Conservation (phyloP, 2,797 vertebrate genomes). For the Enteromius trimaculatus region DNA sequence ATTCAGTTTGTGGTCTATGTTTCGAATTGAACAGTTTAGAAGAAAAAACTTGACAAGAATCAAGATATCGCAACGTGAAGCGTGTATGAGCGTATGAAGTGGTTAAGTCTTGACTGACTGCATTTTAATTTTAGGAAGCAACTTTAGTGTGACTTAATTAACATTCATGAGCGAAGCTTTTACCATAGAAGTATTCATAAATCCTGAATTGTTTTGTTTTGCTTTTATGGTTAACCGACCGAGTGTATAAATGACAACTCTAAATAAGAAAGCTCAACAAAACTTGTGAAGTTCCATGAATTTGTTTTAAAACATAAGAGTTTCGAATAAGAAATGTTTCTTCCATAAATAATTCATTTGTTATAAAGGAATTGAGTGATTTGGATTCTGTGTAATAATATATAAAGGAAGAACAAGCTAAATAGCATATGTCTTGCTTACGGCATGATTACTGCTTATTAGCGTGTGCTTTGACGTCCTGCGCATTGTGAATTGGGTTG, state of each 20-base stretch:
- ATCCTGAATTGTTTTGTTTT: conserved; percentile 2
- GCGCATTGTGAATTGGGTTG: background rate
- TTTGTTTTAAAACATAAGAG: background rate
- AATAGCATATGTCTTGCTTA: background rate
- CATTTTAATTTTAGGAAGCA: background rate
- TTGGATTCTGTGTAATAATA: background rate
- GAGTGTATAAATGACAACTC: conserved; percentile 6
- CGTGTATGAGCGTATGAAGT: conserved; percentile 7
- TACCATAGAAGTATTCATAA: background rate
- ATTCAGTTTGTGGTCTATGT: background rate
- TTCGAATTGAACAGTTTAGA: background rate
- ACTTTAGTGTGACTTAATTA: background rate
- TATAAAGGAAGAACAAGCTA: background rate
- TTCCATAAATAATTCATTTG: background rate
- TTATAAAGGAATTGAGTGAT: background rate
- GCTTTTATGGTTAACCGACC: background rate
- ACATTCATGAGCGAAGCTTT: conserved; percentile 2
- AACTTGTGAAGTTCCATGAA: background rate
- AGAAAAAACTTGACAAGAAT: conserved; percentile 6
- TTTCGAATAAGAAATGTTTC: background rate
- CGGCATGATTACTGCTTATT: background rate
- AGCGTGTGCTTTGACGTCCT: background rate
- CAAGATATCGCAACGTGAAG: background rate
- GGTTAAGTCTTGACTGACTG: background rate
- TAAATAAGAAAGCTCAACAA: background rate